These are phyloP conservation scores for Neria commutata DNA, from an alignment of 2,888 invertebrate species.

Conservation along the genomic window DNA sequence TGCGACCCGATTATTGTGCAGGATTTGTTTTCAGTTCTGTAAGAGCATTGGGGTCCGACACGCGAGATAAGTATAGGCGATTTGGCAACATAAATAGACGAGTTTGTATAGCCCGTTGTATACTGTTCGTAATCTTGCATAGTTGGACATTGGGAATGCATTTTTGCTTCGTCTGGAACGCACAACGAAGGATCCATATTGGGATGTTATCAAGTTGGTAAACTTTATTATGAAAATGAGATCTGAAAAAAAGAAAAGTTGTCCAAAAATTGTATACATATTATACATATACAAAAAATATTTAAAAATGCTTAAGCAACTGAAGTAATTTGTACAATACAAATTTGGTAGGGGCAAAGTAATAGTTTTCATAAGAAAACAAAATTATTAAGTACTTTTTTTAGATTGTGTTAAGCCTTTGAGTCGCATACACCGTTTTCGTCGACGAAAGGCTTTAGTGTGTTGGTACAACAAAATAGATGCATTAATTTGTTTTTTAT, in stretches of 20 bases:
- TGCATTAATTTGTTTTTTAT: too few species aligned
- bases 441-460: too few species aligned
- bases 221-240: conserved; percentile 31
- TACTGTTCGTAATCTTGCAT: conserved; percentile 41
- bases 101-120: conserved; percentile 46
- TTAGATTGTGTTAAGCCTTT: too few species aligned
- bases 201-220: conserved; percentile 43
- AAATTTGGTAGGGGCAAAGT: too few species aligned
- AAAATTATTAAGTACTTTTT: too few species aligned
- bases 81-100: conserved; percentile 51
- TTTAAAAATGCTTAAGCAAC: too few species aligned
- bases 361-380: too few species aligned
- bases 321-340: too few species aligned
- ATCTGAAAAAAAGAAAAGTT: not conserved
- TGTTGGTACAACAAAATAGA: too few species aligned
- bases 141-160: conserved; percentile 48
- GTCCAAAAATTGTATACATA: too few species aligned
- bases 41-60: conserved; percentile 39
- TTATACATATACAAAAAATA: too few species aligned
- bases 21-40: conserved; percentile 29
- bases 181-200: conserved; percentile 42
- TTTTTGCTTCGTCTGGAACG: conserved; percentile 41
- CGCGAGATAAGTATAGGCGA: conserved; percentile 43
- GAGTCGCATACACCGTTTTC: too few species aligned
- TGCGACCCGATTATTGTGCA: conserved; percentile 45